A percentile compares a stretch with the other conserved stretches of the same genome.
phyloP scores from a whole-genome alignment of 2,797 vertebrate species.

The Remorina albescens region DNA sequence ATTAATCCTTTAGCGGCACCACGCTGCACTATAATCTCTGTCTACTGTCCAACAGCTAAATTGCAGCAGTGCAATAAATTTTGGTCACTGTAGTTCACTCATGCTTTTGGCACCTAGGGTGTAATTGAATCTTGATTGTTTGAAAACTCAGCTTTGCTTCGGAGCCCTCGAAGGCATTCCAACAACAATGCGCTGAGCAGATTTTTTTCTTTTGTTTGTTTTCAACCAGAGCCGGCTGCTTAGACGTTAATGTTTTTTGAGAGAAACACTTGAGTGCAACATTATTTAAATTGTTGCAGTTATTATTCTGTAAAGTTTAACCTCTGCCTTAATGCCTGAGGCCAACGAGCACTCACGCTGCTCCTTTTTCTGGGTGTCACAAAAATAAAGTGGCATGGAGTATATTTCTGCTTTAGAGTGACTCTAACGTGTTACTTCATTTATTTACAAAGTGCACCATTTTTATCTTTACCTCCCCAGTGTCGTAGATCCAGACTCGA shows the following conservation, averaged over 20 bases:
- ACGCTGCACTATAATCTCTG: slow-evolving; percentile 7
- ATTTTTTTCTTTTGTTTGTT: neutral
- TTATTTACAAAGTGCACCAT: too few relatives aligned
- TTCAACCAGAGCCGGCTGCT: neutral
- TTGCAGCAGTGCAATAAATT: slow-evolving; percentile 20
- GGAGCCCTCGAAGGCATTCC: slow-evolving; percentile 12
- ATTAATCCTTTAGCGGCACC: too few relatives aligned
- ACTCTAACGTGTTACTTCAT: neutral
- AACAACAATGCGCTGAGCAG: slow-evolving; percentile 18
- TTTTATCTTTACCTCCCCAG: slow-evolving; percentile 91
- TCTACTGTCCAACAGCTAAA: slow-evolving; percentile 18
- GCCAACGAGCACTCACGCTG: neutral
- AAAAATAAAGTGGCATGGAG: neutral
- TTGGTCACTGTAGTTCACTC: slow-evolving; percentile 39
- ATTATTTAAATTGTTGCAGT: slow-evolving; percentile 1
- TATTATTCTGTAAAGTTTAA: neutral
- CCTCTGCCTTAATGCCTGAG: neutral
- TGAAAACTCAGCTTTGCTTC: slow-evolving; percentile 38
- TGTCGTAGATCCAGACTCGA: slow-evolving; percentile 96
- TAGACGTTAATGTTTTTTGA: slow-evolving; percentile 26
- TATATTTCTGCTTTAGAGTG: neutral
- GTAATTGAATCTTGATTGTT: slow-evolving; percentile 56
- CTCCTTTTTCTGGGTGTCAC: neutral
- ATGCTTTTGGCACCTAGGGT: slow-evolving; percentile 46
- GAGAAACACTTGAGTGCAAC: neutral